These are phyloP conservation scores for Chrysodeixis includens DNA, from an alignment of 2,888 invertebrate genomes.

Conservation along the genomic window DNA sequence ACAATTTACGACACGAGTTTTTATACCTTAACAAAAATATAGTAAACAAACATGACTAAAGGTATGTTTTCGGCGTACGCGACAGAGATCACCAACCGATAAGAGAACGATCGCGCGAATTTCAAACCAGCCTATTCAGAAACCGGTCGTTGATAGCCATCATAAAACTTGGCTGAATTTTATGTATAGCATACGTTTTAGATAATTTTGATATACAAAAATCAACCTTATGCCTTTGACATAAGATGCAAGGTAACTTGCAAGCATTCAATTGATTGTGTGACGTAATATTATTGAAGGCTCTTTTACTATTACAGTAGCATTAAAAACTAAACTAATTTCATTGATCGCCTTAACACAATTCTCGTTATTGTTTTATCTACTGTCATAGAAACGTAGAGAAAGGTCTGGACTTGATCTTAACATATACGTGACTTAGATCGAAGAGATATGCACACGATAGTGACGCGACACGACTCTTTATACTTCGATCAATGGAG, in stretches of 20 bases:
- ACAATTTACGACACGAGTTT: no score
- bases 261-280: no score
- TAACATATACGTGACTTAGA: neutral
- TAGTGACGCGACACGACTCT: neutral
- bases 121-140: neutral
- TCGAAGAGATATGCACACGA: neutral
- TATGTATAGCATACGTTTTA: neutral
- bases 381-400: neutral
- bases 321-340: no score
- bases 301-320: no score
- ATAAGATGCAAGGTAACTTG: no score
- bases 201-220: neutral
- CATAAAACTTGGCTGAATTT: neutral
- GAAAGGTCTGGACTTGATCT: neutral
- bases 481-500: neutral
- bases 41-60: conserved; percentile 20
- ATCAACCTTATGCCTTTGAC: neutral
- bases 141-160: neutral
- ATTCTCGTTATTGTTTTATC: neutral
- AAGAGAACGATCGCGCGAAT: conserved; percentile 9
- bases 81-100: conserved; percentile 16
- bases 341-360: neutral
- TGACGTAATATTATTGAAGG: no score
- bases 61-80: conserved; percentile 30
- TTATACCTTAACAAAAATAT: neutral